Conservation (phyloP, 2,797 vertebrate species). For the Neoniphon sammara region DNA sequence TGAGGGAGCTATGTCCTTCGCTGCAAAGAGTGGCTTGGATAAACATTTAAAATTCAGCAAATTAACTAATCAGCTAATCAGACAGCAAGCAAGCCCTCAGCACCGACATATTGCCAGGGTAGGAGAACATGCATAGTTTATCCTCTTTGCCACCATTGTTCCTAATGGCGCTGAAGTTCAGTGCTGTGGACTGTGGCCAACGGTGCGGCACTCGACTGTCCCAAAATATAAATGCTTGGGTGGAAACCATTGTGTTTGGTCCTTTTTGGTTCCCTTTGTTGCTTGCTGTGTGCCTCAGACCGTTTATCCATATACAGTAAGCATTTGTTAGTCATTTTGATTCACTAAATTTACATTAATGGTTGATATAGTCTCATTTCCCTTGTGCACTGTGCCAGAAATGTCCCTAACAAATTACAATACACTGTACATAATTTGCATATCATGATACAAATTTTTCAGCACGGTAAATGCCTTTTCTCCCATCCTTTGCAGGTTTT, state of each 20-base stretch:
- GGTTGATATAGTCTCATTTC: no score
- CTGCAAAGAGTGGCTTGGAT: slow-evolving; percentile 9
- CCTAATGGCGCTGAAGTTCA: not conserved
- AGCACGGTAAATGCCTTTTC: no score
- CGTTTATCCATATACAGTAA: not conserved
- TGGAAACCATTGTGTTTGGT: no score
- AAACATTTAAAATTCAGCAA: slow-evolving; percentile 47
- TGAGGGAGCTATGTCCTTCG: slow-evolving; percentile 28
- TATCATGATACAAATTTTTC: no score
- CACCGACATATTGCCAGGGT: slow-evolving; percentile 1
- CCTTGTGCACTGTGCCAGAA: no score
- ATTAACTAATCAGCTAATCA: slow-evolving; percentile 31
- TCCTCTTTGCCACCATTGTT: not conserved
- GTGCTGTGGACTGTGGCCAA: not conserved
- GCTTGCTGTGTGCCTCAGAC: not conserved
- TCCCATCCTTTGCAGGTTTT: no score
- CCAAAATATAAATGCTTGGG: no score
- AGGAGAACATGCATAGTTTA: not conserved
- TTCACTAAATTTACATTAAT: no score
- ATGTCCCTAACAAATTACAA: no score
- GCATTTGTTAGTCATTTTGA: no score
- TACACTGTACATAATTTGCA: no score
- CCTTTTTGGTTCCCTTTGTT: not conserved
- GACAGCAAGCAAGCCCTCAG: not conserved
- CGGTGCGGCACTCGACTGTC: no score